phyloP scores from a whole-genome alignment of 2,113 vertebrate species.

The Todiramphus saurophagus region DNA sequence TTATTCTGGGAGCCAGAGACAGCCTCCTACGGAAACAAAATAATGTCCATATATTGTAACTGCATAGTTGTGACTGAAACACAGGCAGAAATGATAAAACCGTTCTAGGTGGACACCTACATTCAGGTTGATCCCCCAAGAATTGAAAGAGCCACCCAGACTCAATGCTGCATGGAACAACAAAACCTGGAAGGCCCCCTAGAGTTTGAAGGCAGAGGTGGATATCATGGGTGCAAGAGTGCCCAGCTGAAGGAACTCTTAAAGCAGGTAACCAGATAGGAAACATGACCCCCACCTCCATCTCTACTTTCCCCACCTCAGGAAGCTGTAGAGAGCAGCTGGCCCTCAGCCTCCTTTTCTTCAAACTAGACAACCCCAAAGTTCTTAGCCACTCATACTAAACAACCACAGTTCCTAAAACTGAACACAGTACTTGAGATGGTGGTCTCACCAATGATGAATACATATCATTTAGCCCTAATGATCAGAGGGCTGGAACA shows the following conservation, averaged over 20 bases:
- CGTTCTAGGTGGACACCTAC: not conserved
- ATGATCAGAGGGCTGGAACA: no score
- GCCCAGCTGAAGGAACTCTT: not conserved
- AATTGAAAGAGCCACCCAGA: not conserved
- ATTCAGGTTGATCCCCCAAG: no score
- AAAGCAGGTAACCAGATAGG: not conserved
- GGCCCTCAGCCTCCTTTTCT: no score
- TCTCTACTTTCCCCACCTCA: no score
- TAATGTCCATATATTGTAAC: fast-evolving
- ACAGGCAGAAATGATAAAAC: not conserved
- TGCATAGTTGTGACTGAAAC: not conserved
- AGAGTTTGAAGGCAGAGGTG: not conserved
- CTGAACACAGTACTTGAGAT: no score
- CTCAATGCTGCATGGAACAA: not conserved
- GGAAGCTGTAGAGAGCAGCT: no score
- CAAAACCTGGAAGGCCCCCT: not conserved
- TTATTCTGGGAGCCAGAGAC: not conserved
- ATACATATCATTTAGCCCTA: no score
- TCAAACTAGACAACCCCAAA: no score
- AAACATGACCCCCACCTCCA: not conserved
- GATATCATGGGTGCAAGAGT: not conserved
- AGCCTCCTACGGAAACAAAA: not conserved
- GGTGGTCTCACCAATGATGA: no score
- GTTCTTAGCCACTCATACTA: no score
- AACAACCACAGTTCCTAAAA: no score